Evolutionary conservation across 2,113 vertebrate species (phyloP).

Genomic region (Sclerurus mexicanus): DNA sequence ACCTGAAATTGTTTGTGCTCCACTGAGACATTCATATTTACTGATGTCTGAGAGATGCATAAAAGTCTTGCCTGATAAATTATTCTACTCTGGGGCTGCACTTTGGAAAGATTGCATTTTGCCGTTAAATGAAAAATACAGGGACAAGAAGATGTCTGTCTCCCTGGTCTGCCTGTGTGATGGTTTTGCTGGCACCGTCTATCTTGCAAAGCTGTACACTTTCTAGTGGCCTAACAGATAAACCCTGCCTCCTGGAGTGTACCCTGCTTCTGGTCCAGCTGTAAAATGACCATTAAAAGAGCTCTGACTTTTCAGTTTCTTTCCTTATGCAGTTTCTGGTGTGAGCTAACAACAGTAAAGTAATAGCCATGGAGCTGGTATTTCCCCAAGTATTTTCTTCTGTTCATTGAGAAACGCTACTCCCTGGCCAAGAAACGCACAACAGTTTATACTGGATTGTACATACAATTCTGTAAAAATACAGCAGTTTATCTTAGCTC

Average conservation of each 20-base stretch:
- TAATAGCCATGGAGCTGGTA: accelerated
- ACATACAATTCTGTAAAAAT: neutral
- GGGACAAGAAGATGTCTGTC: neutral
- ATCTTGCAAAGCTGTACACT: neutral
- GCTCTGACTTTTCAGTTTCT: neutral
- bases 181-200: neutral
- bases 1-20: neutral
- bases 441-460: neutral
- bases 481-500: neutral
- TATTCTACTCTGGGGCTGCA: neutral
- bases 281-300: constrained; percentile 4
- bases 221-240: constrained; percentile 9
- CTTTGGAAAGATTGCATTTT: neutral
- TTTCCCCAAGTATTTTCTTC: neutral
- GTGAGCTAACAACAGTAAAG: neutral
- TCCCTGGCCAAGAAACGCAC: neutral
- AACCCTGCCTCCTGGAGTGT: neutral
- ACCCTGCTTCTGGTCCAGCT: neutral
- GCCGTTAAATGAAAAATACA: neutral
- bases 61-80: constrained; percentile 13
- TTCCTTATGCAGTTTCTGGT: neutral
- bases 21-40: neutral
- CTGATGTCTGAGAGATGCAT: neutral
- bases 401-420: neutral
- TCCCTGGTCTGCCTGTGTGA: neutral